Evolutionary conservation across 2,113 vertebrate genomes (phyloP).

Genomic region (Boulengeromyrus knoepffleri): DNA sequence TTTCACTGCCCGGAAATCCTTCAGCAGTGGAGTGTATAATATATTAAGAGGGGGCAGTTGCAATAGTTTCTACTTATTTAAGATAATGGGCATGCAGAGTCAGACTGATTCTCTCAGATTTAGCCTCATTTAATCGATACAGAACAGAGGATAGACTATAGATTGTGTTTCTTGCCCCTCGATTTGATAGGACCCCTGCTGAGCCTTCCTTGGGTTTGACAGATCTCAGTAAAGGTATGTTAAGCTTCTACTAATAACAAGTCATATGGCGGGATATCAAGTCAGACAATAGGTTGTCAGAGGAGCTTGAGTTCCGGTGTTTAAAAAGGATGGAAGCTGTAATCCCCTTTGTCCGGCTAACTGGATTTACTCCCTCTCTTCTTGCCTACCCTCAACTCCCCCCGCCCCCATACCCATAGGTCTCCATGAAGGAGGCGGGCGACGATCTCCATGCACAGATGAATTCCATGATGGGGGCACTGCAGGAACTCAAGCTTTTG

Average conservation of each 20-base stretch:
- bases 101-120: not conserved
- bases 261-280: not conserved
- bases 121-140: not conserved
- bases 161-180: not conserved
- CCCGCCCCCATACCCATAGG: constrained; percentile 30
- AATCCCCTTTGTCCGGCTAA: constrained; percentile 23
- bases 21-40: not conserved
- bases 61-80: not conserved
- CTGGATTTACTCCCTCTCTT: constrained; percentile 9
- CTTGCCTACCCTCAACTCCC: not conserved
- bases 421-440: constrained; percentile 93
- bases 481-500: constrained; percentile 94
- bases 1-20: not conserved
- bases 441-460: constrained; percentile 94
- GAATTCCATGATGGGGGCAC: constrained; percentile 95
- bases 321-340: constrained; percentile 17
- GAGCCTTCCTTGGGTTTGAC: not conserved
- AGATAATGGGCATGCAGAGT: not conserved
- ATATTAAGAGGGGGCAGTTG: not conserved
- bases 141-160: not conserved
- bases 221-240: not conserved
- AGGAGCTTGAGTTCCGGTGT: constrained; percentile 3
- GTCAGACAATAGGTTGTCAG: constrained; percentile 17
- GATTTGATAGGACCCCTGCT: not conserved
- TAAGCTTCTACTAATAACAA: not conserved